phyloP scores from a whole-genome alignment of 2,888 invertebrate genomes.

The Cynaeus angustus region DNA sequence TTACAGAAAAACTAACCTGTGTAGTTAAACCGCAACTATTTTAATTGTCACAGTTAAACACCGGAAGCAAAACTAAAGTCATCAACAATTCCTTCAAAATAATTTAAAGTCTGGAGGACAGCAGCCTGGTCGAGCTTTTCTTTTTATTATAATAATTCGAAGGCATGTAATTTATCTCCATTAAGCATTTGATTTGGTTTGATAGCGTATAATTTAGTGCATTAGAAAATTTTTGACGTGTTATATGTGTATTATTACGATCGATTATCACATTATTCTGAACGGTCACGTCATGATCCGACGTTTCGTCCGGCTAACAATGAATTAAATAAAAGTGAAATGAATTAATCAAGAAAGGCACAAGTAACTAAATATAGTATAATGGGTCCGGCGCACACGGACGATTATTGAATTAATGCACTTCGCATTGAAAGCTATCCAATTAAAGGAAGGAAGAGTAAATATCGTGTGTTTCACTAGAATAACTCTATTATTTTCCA shows the following conservation, averaged over 20 bases:
- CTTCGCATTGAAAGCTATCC: slow-evolving; percentile 53
- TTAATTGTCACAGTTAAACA: too few relatives aligned
- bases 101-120: not conserved
- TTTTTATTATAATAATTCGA: slow-evolving; percentile 34
- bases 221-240: slow-evolving; percentile 47
- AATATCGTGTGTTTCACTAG: slow-evolving; percentile 68
- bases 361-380: slow-evolving; percentile 42
- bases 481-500: slow-evolving; percentile 69
- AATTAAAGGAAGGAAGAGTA: slow-evolving; percentile 68
- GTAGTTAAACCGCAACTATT: too few relatives aligned
- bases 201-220: slow-evolving; percentile 49
- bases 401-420: slow-evolving; percentile 50
- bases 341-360: slow-evolving; percentile 47
- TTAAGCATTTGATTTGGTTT: slow-evolving; percentile 47
- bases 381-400: slow-evolving; percentile 43
- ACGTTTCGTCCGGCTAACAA: slow-evolving; percentile 44
- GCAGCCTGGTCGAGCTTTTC: not conserved
- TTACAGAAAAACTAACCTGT: too few relatives aligned
- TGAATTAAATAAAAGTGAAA: slow-evolving; percentile 51
- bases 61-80: too few relatives aligned
- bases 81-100: too few relatives aligned
- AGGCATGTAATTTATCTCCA: slow-evolving; percentile 47
- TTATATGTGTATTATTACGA: slow-evolving; percentile 41
- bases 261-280: slow-evolving; percentile 49
- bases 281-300: slow-evolving; percentile 47